phyloP scores from a whole-genome alignment of 2,888 invertebrate genomes.

The Temnothorax ravouxi region DNA sequence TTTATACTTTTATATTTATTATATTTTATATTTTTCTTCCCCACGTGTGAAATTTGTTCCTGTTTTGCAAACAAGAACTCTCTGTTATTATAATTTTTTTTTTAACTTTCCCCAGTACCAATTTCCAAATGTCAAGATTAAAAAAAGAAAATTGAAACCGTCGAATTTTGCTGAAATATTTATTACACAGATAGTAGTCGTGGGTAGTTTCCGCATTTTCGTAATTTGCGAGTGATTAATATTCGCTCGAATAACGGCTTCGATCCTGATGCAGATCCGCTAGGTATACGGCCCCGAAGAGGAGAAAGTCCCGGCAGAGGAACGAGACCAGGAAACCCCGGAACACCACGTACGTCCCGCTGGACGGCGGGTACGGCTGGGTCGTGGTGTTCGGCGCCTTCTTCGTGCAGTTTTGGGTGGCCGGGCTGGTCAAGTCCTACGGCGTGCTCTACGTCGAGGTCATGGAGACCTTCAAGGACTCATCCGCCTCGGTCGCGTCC shows the following conservation, averaged over 20 bases:
- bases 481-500: slow-evolving; percentile 92
- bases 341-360: slow-evolving; percentile 86
- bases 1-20: too few species aligned
- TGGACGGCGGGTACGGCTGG: slow-evolving; percentile 93
- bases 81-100: neutral
- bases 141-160: neutral
- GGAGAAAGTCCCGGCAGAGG: slow-evolving; percentile 66
- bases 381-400: slow-evolving; percentile 92
- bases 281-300: slow-evolving; percentile 43
- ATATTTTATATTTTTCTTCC: neutral
- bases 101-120: neutral
- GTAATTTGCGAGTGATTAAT: neutral
- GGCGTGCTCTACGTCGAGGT: slow-evolving; percentile 94
- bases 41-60: neutral
- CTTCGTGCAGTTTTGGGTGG: slow-evolving; percentile 94
- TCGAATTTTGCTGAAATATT: neutral
- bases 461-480: slow-evolving; percentile 92
- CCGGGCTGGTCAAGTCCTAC: slow-evolving; percentile 93
- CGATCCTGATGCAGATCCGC: slow-evolving; percentile 70
- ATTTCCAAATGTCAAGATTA: neutral
- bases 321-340: slow-evolving; percentile 69
- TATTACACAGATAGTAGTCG: too few species aligned
- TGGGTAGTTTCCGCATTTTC: slow-evolving; percentile 2
- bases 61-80: neutral
- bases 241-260: neutral